Percentiles rank a stretch among this genome's conserved stretches.
Evolutionary conservation across 2,113 vertebrate species (phyloP).

Genomic region (Gallinago jamesoni): DNA sequence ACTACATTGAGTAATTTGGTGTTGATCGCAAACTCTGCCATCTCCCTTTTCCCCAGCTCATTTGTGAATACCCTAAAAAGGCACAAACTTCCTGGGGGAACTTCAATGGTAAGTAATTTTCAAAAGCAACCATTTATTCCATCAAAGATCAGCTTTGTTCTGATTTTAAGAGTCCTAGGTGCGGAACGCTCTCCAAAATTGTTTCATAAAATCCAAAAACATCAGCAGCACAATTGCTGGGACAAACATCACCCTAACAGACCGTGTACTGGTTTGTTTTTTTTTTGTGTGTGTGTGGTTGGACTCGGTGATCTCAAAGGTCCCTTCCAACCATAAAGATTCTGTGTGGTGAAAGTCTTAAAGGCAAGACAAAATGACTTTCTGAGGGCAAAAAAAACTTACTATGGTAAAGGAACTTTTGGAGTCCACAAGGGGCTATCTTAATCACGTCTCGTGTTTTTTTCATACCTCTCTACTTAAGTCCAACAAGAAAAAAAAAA

Average conservation of each 20-base stretch:
- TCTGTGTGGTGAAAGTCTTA: not conserved
- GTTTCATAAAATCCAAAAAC: not conserved
- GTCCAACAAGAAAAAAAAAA: not conserved
- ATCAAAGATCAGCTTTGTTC: not conserved
- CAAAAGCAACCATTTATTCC: not conserved
- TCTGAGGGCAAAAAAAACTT: not conserved
- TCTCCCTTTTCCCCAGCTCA: not conserved
- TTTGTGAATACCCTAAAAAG: not conserved
- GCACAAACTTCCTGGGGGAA: not conserved
- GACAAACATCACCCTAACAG: fast-evolving
- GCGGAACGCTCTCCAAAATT: not conserved
- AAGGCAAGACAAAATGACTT: not conserved
- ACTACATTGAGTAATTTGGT: not conserved
- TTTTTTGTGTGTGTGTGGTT: too few species aligned
- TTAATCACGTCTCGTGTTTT: fast-evolving
- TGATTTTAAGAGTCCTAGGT: not conserved
- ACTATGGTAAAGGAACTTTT: not conserved
- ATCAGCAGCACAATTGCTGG: not conserved
- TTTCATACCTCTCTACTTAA: not conserved
- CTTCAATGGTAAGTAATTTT: not conserved
- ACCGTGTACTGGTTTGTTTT: not conserved
- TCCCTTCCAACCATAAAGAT: too few species aligned
- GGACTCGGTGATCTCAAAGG: too few species aligned
- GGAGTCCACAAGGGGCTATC: not conserved
- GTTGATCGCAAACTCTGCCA: not conserved